Conservation (phyloP, 1,140 invertebrate genomes). For the Hypothenemus hampei region DNA sequence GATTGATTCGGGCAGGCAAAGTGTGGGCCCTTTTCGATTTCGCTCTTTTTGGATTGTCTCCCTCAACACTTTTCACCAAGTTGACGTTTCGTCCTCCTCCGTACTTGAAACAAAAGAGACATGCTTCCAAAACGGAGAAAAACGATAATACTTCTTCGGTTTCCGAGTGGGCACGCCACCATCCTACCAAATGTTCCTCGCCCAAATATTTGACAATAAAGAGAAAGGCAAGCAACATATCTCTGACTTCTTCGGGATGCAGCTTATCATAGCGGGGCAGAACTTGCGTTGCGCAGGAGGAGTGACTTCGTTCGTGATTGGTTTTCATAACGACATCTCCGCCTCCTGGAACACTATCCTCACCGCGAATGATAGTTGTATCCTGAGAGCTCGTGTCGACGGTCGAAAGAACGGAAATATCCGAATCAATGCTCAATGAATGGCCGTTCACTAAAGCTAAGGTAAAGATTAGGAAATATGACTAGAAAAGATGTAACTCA, state of each 20-base stretch:
- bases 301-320: constrained; percentile 51
- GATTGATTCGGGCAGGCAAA: constrained; percentile 72
- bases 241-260: constrained; percentile 70
- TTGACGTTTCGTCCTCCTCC: constrained; percentile 67
- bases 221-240: constrained; percentile 84
- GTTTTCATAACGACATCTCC: constrained; percentile 31
- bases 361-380: constrained; percentile 53
- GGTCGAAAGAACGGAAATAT: constrained; percentile 54
- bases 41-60: constrained; percentile 49
- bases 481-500: neutral
- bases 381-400: constrained; percentile 58
- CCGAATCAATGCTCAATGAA: constrained; percentile 58
- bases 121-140: constrained; percentile 75
- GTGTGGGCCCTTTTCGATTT: constrained; percentile 65
- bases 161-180: constrained; percentile 82
- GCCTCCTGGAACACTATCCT: constrained; percentile 37
- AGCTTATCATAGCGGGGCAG: constrained; percentile 67
- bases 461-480: constrained; percentile 28
- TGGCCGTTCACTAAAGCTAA: constrained; percentile 50
- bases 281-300: no score
- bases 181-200: constrained; percentile 81
- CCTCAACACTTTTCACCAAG: constrained; percentile 42
- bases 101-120: constrained; percentile 84
- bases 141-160: constrained; percentile 72
- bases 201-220: constrained; percentile 87